Conservation (phyloP, 2,888 invertebrate species). For the Leucozona laternaria region DNA sequence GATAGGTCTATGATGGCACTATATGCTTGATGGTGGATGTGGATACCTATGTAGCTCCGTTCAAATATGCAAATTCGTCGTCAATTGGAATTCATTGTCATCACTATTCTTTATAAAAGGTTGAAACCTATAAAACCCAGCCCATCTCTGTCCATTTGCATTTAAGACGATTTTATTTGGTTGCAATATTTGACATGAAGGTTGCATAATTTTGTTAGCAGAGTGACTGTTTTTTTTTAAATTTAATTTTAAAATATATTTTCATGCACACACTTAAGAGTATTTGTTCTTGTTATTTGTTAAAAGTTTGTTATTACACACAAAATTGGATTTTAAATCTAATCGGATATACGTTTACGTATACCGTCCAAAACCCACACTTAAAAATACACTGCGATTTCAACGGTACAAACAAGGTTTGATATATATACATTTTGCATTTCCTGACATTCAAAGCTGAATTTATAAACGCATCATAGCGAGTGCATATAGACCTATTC, state of each 20-base stretch:
- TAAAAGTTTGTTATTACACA: no score
- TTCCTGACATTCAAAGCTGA: no score
- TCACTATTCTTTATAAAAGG: neutral
- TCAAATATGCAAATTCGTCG: slow-evolving; percentile 32
- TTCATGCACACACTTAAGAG: neutral
- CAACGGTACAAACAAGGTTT: no score
- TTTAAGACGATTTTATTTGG: slow-evolving; percentile 1
- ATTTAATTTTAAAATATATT: neutral
- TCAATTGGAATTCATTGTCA: slow-evolving; percentile 31
- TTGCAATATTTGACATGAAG: neutral
- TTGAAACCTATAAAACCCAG: neutral
- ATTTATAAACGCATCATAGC: no score
- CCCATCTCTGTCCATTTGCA: slow-evolving; percentile 7
- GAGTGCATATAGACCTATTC: no score
- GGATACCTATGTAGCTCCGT: neutral
- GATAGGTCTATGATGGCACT: neutral
- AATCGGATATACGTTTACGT: no score
- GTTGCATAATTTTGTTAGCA: slow-evolving; percentile 23
- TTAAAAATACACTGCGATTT: no score
- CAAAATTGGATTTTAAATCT: no score
- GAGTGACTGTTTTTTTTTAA: neutral
- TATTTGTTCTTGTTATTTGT: neutral
- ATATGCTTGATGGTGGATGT: neutral
- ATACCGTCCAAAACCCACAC: no score
- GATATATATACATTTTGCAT: no score